A percentile compares a stretch with the other conserved stretches of the same genome.
phyloP scores from a whole-genome alignment of 2,797 vertebrate genomes.

The Mormyrus hasselquistii region DNA sequence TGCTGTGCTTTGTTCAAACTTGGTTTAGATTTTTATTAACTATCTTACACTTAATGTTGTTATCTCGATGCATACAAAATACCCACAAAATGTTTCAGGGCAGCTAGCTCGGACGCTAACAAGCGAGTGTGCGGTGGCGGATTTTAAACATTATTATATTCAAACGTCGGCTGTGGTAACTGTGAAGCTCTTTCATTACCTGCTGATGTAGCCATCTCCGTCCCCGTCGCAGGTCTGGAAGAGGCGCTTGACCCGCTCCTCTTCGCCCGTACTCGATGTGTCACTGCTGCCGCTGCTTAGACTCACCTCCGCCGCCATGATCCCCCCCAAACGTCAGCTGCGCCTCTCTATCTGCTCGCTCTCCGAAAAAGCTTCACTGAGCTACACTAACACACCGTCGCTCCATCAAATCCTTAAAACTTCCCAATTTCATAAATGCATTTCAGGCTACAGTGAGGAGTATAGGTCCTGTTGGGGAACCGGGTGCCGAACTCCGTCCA shows the following conservation, averaged over 20 bases:
- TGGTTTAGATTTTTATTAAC: neutral
- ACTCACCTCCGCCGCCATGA: conserved; percentile 64
- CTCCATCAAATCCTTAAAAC: neutral
- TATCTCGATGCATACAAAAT: neutral
- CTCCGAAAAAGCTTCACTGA: neutral
- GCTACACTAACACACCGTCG: neutral
- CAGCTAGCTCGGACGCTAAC: conserved; percentile 2
- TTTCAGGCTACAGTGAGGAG: neutral
- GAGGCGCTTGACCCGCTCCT: conserved; percentile 65
- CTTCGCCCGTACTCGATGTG: conserved; percentile 67
- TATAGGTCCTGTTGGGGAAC: neutral
- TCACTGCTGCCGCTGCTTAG: conserved; percentile 58
- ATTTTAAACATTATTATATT: neutral
- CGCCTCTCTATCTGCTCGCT: neutral
- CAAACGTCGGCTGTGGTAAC: neutral
- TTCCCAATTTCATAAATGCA: neutral
- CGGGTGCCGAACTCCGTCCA: neutral
- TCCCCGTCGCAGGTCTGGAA: conserved; percentile 75
- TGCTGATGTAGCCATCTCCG: conserved; percentile 69
- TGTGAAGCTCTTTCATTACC: conserved; percentile 44
- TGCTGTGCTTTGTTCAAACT: neutral
- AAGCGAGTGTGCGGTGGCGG: neutral
- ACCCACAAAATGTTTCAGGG: neutral
- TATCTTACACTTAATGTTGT: neutral
- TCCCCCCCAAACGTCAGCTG: conserved; percentile 29